Conservation (phyloP, 2,113 vertebrate species). For the Lophotis ruficrista region DNA sequence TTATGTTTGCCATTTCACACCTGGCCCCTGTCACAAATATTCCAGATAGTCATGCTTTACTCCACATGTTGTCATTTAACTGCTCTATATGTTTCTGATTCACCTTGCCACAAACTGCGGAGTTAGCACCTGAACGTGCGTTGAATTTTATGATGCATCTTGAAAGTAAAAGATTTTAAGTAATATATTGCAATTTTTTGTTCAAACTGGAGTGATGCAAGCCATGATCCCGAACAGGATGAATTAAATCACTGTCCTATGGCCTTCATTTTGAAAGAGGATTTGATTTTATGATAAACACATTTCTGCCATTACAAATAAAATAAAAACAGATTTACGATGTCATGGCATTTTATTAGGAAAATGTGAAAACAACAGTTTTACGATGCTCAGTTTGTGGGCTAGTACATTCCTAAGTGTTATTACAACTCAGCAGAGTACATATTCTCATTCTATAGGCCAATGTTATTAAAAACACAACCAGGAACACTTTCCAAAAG, state of each 20-base stretch:
- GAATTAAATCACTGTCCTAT: background rate
- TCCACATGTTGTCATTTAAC: background rate
- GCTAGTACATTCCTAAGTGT: conserved; percentile 35
- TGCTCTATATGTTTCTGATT: background rate
- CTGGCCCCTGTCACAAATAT: background rate
- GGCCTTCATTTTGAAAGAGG: background rate
- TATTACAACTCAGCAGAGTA: conserved; percentile 50
- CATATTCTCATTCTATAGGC: conserved; percentile 29
- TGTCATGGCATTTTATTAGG: conserved; percentile 62
- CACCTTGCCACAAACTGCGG: background rate
- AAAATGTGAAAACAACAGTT: conserved; percentile 71
- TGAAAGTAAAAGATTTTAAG: background rate
- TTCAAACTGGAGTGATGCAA: background rate
- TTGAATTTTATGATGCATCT: background rate
- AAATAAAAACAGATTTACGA: conserved; percentile 70
- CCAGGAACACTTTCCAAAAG: background rate
- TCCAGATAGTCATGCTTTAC: background rate
- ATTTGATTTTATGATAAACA: conserved; percentile 61
- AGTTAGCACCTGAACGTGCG: background rate
- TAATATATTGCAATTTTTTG: background rate
- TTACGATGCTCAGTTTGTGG: conserved; percentile 37
- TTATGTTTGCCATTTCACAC: background rate
- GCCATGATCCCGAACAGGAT: background rate
- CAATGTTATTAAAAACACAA: conserved; percentile 35
- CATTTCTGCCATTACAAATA: conserved; percentile 68